Conservation (phyloP, 2,797 vertebrate genomes). For the Microcaecilia unicolor region DNA sequence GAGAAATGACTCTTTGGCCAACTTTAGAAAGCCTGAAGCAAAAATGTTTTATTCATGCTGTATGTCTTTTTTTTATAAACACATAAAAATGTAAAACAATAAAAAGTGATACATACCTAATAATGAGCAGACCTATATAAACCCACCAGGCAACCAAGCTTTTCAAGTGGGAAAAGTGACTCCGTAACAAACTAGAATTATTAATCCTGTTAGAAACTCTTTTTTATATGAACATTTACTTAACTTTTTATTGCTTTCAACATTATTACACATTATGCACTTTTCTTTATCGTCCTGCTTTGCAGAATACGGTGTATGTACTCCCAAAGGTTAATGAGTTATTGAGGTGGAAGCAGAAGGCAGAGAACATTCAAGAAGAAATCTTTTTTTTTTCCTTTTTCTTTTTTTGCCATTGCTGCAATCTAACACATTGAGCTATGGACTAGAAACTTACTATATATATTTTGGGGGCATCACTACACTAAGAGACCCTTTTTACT, state of each 20-base stretch:
- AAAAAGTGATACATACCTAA: slow-evolving; percentile 59
- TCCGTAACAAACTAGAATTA: slow-evolving; percentile 60
- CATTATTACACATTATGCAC: slow-evolving; percentile 47
- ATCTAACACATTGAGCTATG: too few relatives aligned
- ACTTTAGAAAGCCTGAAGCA: slow-evolving; percentile 42
- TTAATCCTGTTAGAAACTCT: slow-evolving; percentile 49
- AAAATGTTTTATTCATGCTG: slow-evolving; percentile 58
- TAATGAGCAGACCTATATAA: slow-evolving; percentile 54
- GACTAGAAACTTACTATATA: too few relatives aligned
- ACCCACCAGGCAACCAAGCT: slow-evolving; percentile 50
- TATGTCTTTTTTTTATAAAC: slow-evolving; percentile 48
- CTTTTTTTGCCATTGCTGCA: too few relatives aligned
- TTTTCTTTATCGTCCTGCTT: slow-evolving; percentile 40
- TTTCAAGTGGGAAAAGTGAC: slow-evolving; percentile 51
- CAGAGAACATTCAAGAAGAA: too few relatives aligned
- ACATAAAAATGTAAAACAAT: slow-evolving; percentile 60
- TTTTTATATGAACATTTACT: slow-evolving; percentile 53
- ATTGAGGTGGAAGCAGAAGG: too few relatives aligned
- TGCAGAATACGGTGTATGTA: slow-evolving; percentile 9
- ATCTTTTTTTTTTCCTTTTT: too few relatives aligned
- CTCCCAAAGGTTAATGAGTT: slow-evolving; percentile 33
- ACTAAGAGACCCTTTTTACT: too few relatives aligned
- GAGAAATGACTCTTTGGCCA: slow-evolving; percentile 38
- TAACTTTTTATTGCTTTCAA: slow-evolving; percentile 48
- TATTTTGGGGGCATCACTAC: too few relatives aligned